phyloP scores from a whole-genome alignment of 2,113 vertebrate species.

The Solenodon paradoxus region DNA sequence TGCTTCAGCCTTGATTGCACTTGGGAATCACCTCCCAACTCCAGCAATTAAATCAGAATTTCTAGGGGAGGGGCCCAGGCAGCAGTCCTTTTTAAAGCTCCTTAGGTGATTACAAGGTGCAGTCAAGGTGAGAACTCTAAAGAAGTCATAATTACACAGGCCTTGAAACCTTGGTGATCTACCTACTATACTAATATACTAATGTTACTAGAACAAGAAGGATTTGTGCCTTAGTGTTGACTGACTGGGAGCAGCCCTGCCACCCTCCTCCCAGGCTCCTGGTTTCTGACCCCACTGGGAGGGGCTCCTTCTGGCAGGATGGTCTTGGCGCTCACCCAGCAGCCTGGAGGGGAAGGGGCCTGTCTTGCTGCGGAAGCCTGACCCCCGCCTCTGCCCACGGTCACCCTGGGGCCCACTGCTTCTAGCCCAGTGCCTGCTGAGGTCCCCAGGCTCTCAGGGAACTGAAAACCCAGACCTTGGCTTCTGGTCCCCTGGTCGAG shows the following conservation, averaged over 20 bases:
- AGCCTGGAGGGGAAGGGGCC: not conserved
- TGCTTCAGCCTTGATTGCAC: not conserved
- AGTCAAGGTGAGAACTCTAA: not conserved
- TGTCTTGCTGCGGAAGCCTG: not conserved
- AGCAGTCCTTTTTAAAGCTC: not conserved
- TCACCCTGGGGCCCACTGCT: not conserved
- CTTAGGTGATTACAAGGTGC: not conserved
- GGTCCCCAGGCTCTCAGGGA: not conserved
- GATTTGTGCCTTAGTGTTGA: too few species aligned
- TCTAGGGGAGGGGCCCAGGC: not conserved
- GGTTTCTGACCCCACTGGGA: not conserved
- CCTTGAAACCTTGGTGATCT: not conserved
- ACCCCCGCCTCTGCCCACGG: not conserved
- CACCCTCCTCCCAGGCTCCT: not conserved
- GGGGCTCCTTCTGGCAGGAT: not conserved
- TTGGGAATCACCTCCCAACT: not conserved
- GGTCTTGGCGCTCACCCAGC: rapidly evolving
- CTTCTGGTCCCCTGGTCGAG: not conserved
- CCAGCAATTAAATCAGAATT: not conserved
- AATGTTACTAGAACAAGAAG: too few species aligned
- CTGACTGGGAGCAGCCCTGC: not conserved
- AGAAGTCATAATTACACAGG: not conserved
- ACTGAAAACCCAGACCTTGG: not conserved
- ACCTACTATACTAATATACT: too few species aligned
- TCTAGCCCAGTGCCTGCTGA: not conserved